phyloP scores from a whole-genome alignment of 2,113 vertebrate genomes.

The Crocuta crocuta region DNA sequence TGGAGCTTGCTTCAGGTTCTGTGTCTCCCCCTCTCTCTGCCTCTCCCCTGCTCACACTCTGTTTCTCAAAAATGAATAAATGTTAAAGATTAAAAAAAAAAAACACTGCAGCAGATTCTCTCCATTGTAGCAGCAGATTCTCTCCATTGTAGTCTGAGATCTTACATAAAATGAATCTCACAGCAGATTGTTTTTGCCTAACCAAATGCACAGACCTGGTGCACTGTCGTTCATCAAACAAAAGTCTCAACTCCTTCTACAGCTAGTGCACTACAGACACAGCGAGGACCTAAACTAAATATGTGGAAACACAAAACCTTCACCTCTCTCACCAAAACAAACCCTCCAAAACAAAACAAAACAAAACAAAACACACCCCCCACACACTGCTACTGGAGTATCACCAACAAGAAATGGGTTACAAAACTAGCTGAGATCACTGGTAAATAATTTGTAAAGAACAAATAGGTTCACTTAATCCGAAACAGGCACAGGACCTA shows the following conservation, averaged over 20 bases:
- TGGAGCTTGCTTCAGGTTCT: too few species aligned
- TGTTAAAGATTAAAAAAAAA: too few species aligned
- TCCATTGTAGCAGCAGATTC: neutral
- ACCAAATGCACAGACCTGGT: neutral
- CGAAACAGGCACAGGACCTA: neutral
- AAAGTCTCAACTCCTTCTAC: neutral
- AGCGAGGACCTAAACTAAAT: neutral
- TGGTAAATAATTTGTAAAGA: neutral
- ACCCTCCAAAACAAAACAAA: neutral
- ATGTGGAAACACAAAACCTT: neutral
- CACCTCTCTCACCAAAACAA: neutral
- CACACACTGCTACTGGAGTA: neutral
- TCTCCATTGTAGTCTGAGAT: neutral
- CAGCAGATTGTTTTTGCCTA: neutral
- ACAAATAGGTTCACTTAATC: neutral
- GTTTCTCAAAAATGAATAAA: too few species aligned
- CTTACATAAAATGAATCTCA: neutral
- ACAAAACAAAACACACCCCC: too few species aligned
- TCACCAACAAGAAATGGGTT: too few species aligned
- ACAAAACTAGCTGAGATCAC: neutral
- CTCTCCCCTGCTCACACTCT: too few species aligned
- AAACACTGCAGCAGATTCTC: too few species aligned
- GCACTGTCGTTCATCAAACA: neutral
- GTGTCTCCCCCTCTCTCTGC: too few species aligned
- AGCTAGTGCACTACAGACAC: neutral